phyloP scores from a whole-genome alignment of 2,888 invertebrate genomes.

The Pyralis farinalis region DNA sequence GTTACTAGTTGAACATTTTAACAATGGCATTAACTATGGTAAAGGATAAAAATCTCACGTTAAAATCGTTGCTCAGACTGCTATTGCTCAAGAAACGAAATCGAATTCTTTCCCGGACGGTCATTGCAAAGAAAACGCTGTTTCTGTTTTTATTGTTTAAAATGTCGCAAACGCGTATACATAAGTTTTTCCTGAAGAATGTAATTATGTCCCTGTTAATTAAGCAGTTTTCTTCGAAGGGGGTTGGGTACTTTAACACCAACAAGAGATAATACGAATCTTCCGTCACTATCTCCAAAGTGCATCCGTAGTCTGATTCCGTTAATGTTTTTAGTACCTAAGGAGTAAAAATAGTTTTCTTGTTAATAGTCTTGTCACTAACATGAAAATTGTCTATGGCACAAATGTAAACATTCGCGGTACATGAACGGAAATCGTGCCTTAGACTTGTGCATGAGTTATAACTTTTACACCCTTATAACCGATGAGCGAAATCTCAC shows the following conservation, averaged over 20 bases:
- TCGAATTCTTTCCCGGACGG: conserved; percentile 38
- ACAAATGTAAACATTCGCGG: too few species aligned
- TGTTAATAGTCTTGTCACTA: too few species aligned
- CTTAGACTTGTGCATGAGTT: too few species aligned
- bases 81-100: conserved; percentile 62
- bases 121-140: conserved; percentile 42
- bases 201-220: conserved; percentile 47
- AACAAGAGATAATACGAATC: conserved; percentile 28
- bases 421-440: too few species aligned
- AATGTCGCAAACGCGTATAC: conserved; percentile 48
- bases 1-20: too few species aligned
- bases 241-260: conserved; percentile 51
- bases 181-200: conserved; percentile 41
- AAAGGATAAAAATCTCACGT: conserved; percentile 33
- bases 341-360: conserved; percentile 10
- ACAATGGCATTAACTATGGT: too few species aligned
- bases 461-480: too few species aligned
- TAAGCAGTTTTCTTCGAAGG: conserved; percentile 40
- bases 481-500: too few species aligned
- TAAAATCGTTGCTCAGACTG: conserved; percentile 60
- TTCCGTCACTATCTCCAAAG: conserved; percentile 50
- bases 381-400: too few species aligned
- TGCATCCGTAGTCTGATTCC: conserved; percentile 55
- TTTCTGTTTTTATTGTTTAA: conserved; percentile 22
- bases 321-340: conserved; percentile 56